phyloP scores from a whole-genome alignment of 2,888 invertebrate genomes.

The Pecten maximus region DNA sequence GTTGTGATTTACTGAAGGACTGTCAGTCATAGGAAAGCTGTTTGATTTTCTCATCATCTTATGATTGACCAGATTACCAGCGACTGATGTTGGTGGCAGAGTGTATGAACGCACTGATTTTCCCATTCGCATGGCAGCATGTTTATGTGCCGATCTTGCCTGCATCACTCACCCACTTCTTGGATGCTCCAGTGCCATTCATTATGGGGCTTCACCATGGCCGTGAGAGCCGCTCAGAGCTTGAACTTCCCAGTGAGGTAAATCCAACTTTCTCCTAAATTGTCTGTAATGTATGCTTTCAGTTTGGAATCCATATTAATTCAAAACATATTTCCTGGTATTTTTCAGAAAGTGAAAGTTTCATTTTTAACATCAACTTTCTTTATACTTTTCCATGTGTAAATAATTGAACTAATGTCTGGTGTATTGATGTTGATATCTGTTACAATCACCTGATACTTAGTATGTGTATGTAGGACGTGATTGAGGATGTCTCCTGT shows the following conservation, averaged over 20 bases:
- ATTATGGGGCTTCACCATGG: constrained; percentile 93
- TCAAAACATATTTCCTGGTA: no score
- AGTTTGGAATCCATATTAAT: no score
- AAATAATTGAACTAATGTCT: not conserved
- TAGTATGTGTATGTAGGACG: no score
- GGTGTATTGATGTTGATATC: no score
- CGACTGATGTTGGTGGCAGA: constrained; percentile 98
- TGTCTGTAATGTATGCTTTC: no score
- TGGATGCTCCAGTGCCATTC: constrained; percentile 99
- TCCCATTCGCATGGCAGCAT: constrained; percentile 99
- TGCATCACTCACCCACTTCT: constrained; percentile 90
- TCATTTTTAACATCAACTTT: no score
- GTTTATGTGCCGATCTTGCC: constrained; percentile 99
- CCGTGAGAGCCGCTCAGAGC: constrained; percentile 69
- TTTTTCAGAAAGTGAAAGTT: no score
- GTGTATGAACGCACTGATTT: constrained; percentile 92
- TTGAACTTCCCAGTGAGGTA: constrained; percentile 78
- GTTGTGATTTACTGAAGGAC: no score
- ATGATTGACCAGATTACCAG: constrained; percentile 90
- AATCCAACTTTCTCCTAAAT: constrained; percentile 33
- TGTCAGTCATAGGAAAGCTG: not conserved
- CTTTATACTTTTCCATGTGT: not conserved
- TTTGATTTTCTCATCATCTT: constrained; percentile 41
- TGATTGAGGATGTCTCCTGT: not conserved
- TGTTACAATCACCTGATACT: no score